Evolutionary conservation across 2,888 invertebrate species (phyloP), one percentile per base, ranked within the genome.

Genomic region (Temnothorax ravouxi): DNA sequence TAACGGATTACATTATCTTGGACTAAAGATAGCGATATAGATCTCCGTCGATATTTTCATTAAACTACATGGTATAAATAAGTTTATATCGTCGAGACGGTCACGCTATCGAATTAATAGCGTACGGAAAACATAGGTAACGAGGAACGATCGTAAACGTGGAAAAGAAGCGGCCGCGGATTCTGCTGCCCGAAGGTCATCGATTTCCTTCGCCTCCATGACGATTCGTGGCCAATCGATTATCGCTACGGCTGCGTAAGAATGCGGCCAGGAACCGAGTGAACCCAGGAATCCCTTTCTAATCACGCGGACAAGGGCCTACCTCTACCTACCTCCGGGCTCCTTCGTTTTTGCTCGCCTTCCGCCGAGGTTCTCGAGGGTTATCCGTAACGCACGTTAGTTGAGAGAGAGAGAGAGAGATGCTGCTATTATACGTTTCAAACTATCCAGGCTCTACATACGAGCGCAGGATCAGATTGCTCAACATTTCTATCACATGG

Each of bases 151-250:
- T 79, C 44, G 29, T 67, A 34, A 79, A 69, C 44, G n/a, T 71
- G 59, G 38, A 71, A 71, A 79, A 79, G 71, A 76, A 82, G 44
- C 75, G 52, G 34, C 62, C 75, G 62, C 81, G 44, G 64, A 75
- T 76, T 74, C 66, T 66, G 71, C 47, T 56, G 71, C 71, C 79
- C 69, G 38, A 83, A 82, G 87, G 83, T 86, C 87, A 89, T 89
- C 88, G 89, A 89, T 89, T 90, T 84, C 89, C 88, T 87, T 88
- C 89, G 87, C 86, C 85, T 84, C 85, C 79, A 86, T 87, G 89
- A 87, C 88, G 87, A 84, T 84, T 88, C 88, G 88, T 85, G 83
- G 88, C 88, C 75, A 89, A 89, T 90, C 90, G 90, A 90, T 90
- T 89, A 88, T 83, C 80, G 79, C 29, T 52, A 54, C 82, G 71